These are phyloP conservation scores for Montipora capitata DNA, from an alignment of 92 coral and sea anemone species.

Conservation along the genomic window DNA sequence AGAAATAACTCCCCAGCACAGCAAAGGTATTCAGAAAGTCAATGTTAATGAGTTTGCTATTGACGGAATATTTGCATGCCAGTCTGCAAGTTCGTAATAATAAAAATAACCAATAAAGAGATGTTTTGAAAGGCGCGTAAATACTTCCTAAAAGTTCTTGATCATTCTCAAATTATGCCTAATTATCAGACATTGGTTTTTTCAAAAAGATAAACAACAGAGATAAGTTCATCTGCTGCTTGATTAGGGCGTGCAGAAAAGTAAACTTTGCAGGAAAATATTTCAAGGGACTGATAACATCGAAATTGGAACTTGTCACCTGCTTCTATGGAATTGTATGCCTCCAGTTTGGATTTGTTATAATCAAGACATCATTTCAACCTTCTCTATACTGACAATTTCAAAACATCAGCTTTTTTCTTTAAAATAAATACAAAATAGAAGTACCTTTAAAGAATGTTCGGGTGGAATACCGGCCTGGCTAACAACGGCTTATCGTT, in stretches of 20 bases:
- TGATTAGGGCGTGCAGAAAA: background rate
- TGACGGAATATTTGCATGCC: background rate
- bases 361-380: no score
- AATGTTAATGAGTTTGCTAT: background rate
- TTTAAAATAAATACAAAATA: no score
- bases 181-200: slow-evolving; percentile 16
- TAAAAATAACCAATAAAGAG: background rate
- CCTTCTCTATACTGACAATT: no score
- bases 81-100: background rate
- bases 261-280: background rate
- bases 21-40: background rate
- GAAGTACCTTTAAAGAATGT: no score
- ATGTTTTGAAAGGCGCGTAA: background rate
- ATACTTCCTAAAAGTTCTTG: background rate
- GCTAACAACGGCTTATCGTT: no score
- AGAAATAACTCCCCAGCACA: background rate
- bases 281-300: no score
- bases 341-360: no score
- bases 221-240: slow-evolving; percentile 14
- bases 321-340: background rate
- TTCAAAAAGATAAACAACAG: slow-evolving; percentile 26
- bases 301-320: background rate
- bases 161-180: slow-evolving; percentile 9
- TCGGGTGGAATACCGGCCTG: no score
- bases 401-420: no score